Evolutionary conservation across 2,113 vertebrate species (phyloP).

Genomic region (Perognathus longimembris): DNA sequence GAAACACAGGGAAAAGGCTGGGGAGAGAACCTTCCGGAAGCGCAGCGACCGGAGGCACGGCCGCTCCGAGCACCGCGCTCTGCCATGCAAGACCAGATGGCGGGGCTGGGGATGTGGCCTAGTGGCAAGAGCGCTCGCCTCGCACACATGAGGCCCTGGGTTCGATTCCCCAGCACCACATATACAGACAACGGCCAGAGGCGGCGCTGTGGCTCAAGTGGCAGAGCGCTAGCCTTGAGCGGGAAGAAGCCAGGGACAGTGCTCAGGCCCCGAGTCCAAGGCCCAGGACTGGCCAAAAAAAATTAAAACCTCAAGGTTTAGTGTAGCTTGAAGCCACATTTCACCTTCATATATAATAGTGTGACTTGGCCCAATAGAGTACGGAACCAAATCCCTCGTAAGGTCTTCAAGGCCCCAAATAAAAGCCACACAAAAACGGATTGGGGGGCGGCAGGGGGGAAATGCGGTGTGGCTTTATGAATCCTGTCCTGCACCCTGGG

Average conservation of each 20-base stretch:
- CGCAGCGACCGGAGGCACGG: not conserved
- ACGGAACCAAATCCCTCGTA: not conserved
- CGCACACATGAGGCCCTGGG: too few relatives aligned
- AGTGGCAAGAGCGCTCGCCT: too few relatives aligned
- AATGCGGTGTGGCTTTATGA: not conserved
- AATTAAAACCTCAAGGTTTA: too few relatives aligned
- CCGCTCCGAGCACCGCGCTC: slow-evolving; percentile 1
- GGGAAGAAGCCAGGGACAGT: too few relatives aligned
- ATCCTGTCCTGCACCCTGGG: not conserved
- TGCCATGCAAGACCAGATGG: not conserved
- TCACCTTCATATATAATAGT: not conserved
- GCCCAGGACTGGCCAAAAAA: too few relatives aligned
- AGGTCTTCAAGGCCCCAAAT: not conserved
- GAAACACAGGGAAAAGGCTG: slow-evolving; percentile 40
- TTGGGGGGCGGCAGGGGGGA: not conserved
- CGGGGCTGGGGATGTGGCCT: slow-evolving; percentile 26
- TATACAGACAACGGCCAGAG: too few relatives aligned
- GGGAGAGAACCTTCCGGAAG: slow-evolving; percentile 56
- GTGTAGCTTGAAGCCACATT: not conserved
- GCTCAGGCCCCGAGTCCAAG: too few relatives aligned
- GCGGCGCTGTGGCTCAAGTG: too few relatives aligned
- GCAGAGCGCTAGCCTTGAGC: too few relatives aligned
- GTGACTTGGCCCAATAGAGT: slow-evolving; percentile 9
- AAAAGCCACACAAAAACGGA: slow-evolving; percentile 3
- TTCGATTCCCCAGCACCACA: too few relatives aligned